Base-by-base conservation (phyloP, 2,888 invertebrate genomes). In the Oxyscelio sp. region DNA sequence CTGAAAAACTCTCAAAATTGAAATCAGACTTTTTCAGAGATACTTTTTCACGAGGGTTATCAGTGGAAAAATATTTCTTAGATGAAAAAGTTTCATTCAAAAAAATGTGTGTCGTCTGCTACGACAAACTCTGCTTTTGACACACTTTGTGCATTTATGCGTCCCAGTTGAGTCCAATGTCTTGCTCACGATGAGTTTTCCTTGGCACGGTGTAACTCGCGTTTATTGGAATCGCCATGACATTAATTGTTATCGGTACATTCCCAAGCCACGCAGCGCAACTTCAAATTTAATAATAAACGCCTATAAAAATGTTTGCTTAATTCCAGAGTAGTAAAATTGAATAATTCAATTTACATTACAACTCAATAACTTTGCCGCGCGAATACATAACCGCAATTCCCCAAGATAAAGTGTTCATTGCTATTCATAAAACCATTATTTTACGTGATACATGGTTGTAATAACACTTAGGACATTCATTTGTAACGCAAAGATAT, bases 81-180 rank as follows among this genome's bases (percentile, higher is more conserved):
- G n/a, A n/a, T n/a, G n/a, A n/a, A n/a, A n/a, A n/a, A n/a, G n/a
- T n/a, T n/a, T n/a, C n/a, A n/a, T n/a, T n/a, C n/a, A n/a, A n/a
- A n/a, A n/a, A n/a, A n/a, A n/a, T n/a, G n/a, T n/a, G n/a, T n/a
- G n/a, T n/a, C n/a, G n/a, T n/a, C n/a, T n/a, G n/a, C n/a, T n/a
- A n/a, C n/a, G n/a, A n/a, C n/a, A n/a, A n/a, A n/a, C n/a, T n/a
- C n/a, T n/a, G n/a, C n/a, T n/a, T n/a, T n/a, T n/a, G n/a, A n/a
- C n/a, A n/a, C n/a, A n/a, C n/a, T n/a, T n/a, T n/a, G n/a, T n/a
- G 48, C 75, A 48, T 75, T 68, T 63, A 48, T 27, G 63, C 65
- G 82, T 75, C 58, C 82, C 75, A 82, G 82, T 71, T 77, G 71
- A 74, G 71, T 59, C 75, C 82, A 71, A 63, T 66, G 74, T 59